A percentile compares a stretch with the other conserved stretches of the same genome.
These are phyloP conservation scores for Leptocoma aspasia DNA, from an alignment of 2,113 vertebrate species.

Conservation along the genomic window DNA sequence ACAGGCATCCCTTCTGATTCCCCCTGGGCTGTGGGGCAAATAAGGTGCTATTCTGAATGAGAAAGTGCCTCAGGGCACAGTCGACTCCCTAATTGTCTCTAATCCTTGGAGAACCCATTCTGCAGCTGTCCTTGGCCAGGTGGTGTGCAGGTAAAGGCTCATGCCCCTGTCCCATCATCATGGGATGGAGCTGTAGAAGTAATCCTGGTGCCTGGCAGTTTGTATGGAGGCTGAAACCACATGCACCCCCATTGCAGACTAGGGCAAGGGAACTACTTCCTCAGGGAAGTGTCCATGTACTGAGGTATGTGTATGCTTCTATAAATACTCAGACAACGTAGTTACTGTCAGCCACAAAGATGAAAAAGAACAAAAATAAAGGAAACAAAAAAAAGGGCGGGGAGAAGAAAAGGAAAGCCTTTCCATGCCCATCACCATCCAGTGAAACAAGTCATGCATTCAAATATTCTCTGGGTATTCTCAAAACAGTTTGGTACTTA, in stretches of 20 bases:
- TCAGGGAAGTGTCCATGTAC: background rate
- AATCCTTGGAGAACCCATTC: background rate
- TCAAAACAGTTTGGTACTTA: background rate
- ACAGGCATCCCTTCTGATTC: background rate
- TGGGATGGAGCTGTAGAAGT: background rate
- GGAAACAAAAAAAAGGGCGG: fast-evolving
- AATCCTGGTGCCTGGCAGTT: background rate
- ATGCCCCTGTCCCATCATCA: no score
- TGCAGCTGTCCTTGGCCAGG: background rate
- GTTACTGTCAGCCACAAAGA: background rate
- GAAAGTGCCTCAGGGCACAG: background rate
- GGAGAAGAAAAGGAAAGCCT: background rate
- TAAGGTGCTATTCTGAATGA: background rate
- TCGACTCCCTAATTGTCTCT: background rate
- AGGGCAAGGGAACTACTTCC: background rate
- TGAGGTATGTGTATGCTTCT: background rate
- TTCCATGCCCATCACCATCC: background rate
- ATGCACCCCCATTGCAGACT: fast-evolving
- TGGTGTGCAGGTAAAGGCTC: background rate
- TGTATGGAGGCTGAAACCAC: background rate
- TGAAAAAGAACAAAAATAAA: no score
- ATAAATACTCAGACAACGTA: background rate
- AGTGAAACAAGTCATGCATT: background rate
- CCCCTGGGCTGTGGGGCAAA: background rate
- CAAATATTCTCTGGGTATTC: background rate